A percentile compares a stretch with the other conserved stretches of the same genome.
Conservation (phyloP, 2,113 vertebrate species). For the Sialia sialis region DNA sequence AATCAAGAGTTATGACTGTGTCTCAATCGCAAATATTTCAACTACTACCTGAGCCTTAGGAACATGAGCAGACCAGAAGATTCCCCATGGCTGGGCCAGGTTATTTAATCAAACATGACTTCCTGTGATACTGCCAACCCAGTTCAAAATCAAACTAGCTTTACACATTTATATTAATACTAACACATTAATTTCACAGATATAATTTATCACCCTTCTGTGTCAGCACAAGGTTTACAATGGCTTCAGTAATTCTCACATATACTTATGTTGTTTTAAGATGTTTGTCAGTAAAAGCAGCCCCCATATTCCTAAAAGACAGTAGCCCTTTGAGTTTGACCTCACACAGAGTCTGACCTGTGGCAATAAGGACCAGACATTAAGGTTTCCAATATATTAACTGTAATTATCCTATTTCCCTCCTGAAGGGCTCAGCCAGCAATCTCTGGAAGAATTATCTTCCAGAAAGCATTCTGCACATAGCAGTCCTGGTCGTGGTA, state of each 20-base stretch:
- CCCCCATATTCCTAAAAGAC: background rate
- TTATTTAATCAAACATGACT: background rate
- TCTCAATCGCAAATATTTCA: background rate
- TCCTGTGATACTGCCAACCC: background rate
- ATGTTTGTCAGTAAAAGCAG: background rate
- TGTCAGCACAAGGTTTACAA: background rate
- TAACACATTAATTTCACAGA: background rate
- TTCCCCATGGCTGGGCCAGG: background rate
- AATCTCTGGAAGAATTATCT: background rate
- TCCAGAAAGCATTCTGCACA: background rate
- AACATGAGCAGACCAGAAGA: background rate
- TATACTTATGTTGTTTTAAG: rapidly evolving
- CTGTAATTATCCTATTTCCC: background rate
- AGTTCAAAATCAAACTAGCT: background rate
- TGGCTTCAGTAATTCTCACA: background rate
- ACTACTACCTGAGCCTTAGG: background rate
- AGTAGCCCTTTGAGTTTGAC: rapidly evolving
- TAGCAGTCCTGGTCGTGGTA: background rate
- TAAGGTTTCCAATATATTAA: background rate
- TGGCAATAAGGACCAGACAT: background rate
- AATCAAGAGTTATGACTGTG: background rate
- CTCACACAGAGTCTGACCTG: background rate
- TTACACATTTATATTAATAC: background rate
- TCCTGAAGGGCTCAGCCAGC: background rate
- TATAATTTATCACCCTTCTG: background rate